Percentiles rank a stretch among this genome's conserved stretches.
phyloP scores from a whole-genome alignment of 2,888 invertebrate species.

The Charanyca ferruginea region DNA sequence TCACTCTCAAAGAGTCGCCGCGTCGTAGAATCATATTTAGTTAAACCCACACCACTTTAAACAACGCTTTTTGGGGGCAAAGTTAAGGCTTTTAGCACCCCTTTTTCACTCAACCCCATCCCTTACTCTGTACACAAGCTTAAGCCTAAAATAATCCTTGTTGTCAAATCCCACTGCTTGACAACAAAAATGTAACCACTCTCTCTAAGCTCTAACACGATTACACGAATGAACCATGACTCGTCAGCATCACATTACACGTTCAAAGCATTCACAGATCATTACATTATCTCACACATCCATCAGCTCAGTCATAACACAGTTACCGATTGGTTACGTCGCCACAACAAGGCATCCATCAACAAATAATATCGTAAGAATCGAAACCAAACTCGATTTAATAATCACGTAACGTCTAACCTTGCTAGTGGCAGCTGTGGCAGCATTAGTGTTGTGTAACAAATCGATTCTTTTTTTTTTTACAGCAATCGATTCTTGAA shows the following conservation, averaged over 20 bases:
- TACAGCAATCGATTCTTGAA: slow-evolving; percentile 52
- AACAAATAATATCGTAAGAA: slow-evolving; percentile 70
- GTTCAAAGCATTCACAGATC: slow-evolving; percentile 48
- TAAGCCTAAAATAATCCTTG: background rate
- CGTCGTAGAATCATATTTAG: slow-evolving; percentile 7
- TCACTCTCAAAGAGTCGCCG: slow-evolving; percentile 3
- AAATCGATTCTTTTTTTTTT: slow-evolving; percentile 60
- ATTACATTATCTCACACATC: slow-evolving; percentile 60
- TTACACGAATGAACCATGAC: slow-evolving; percentile 19
- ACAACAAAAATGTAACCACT: slow-evolving; percentile 28
- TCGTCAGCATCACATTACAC: slow-evolving; percentile 38
- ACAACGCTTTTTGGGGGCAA: slow-evolving; percentile 8
- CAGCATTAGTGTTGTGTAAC: slow-evolving; percentile 63
- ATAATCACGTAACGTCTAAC: slow-evolving; percentile 77
- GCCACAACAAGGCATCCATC: slow-evolving; percentile 68
- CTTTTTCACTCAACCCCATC: slow-evolving; percentile 3
- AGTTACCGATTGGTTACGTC: slow-evolving; percentile 68
- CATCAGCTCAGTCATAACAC: slow-evolving; percentile 62
- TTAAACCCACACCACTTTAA: background rate
- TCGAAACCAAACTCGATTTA: slow-evolving; percentile 70
- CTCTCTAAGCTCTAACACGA: too few relatives aligned
- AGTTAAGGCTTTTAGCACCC: slow-evolving; percentile 9
- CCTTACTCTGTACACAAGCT: background rate
- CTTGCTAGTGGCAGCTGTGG: slow-evolving; percentile 71
- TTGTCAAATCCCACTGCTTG: background rate